Evolutionary conservation across 2,113 vertebrate species (phyloP).

Genomic region (Mesembrinibis cayennensis): DNA sequence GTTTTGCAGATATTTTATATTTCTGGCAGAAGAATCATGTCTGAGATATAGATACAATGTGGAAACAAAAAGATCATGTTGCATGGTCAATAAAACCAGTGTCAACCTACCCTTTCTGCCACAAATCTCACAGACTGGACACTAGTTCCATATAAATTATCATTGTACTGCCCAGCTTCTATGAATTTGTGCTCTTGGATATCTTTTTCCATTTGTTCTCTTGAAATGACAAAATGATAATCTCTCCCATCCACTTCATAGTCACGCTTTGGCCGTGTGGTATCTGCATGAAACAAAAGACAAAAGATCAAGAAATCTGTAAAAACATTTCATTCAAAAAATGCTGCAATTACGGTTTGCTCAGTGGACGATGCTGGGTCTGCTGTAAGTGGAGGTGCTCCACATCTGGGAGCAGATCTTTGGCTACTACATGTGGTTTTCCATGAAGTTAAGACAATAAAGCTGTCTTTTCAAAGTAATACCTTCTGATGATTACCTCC

Average conservation of each 20-base stretch:
- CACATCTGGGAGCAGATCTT: not conserved
- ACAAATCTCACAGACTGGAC: constrained; percentile 97
- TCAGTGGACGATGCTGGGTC: not conserved
- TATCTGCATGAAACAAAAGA: constrained; percentile 78
- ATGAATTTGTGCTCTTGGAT: constrained; percentile 99
- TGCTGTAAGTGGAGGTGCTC: not conserved
- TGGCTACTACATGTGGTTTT: not conserved
- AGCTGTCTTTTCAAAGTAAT: not conserved
- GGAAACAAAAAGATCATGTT: not conserved
- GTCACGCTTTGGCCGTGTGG: constrained; percentile 91
- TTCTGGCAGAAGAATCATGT: not conserved
- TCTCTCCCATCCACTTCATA: constrained; percentile 95
- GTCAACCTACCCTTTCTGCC: constrained; percentile 89
- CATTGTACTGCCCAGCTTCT: constrained; percentile 97
- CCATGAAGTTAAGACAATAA: not conserved
- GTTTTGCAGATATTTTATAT: not conserved
- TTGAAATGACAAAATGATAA: constrained; percentile 95
- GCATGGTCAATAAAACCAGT: not conserved
- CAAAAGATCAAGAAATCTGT: not conserved
- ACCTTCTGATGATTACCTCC: not conserved
- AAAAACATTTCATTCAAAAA: not conserved
- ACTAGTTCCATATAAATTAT: constrained; percentile 97
- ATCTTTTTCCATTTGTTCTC: constrained; percentile 98
- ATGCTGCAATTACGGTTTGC: not conserved
- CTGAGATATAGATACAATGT: not conserved